Evolutionary conservation across 2,113 vertebrate species (phyloP).

Genomic region (Cranoglanis bouderius): DNA sequence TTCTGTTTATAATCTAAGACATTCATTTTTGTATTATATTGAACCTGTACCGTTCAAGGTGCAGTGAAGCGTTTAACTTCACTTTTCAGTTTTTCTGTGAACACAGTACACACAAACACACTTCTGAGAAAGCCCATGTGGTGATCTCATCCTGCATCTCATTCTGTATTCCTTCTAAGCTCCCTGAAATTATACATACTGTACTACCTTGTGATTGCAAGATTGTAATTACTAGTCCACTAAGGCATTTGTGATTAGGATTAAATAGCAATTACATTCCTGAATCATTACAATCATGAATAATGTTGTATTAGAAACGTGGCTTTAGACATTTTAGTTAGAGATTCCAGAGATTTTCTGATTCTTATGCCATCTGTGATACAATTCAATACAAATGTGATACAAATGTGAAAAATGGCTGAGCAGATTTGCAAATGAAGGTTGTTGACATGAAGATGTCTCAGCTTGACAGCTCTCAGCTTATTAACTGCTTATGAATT

Average conservation of each 20-base stretch:
- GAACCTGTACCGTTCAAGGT: neutral
- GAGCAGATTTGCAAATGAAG: neutral
- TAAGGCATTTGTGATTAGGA: neutral
- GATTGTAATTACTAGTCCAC: neutral
- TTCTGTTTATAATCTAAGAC: neutral
- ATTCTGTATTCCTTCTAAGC: neutral
- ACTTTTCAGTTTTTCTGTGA: neutral
- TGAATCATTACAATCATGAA: neutral
- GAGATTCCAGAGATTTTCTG: neutral
- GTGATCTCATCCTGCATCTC: neutral
- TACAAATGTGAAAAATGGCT: neutral
- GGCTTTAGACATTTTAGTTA: neutral
- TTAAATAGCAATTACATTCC: slow-evolving; percentile 3
- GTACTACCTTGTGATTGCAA: slow-evolving; percentile 4
- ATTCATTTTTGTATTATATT: neutral
- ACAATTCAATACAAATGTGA: neutral
- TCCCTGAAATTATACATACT: slow-evolving; percentile 3
- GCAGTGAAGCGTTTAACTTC: neutral
- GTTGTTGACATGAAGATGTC: neutral
- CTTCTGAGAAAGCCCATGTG: neutral
- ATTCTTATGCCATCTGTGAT: neutral
- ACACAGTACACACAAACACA: neutral
- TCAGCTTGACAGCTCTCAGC: neutral
- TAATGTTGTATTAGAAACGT: neutral
- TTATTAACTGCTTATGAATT: neutral